phyloP scores from a whole-genome alignment of 2,113 vertebrate species.

The Eonycteris spelaea region DNA sequence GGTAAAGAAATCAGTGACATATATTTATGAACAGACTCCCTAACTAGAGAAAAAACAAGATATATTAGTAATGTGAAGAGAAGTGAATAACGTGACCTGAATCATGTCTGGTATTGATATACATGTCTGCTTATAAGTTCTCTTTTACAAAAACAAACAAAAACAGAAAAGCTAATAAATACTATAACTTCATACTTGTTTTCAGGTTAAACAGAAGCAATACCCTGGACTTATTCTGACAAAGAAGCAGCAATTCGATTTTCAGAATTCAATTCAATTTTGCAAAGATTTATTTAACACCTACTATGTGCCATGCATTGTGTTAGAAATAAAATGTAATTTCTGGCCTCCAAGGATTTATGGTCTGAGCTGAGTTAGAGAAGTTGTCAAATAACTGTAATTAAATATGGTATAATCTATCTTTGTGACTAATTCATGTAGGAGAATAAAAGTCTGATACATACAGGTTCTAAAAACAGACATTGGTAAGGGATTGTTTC shows the following conservation, averaged over 20 bases:
- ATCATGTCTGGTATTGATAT: neutral
- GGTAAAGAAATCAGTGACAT: neutral
- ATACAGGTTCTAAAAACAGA: neutral
- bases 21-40: neutral
- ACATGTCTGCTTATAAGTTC: neutral
- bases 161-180: neutral
- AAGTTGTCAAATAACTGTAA: neutral
- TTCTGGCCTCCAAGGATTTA: neutral
- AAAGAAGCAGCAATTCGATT: neutral
- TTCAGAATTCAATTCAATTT: neutral
- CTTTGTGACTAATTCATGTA: neutral
- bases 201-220: neutral
- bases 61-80: neutral
- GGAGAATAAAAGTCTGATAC: neutral
- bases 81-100: neutral
- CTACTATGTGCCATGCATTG: neutral
- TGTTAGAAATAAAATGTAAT: neutral
- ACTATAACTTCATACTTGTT: neutral
- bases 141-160: neutral
- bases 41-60: neutral
- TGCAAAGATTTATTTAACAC: neutral
- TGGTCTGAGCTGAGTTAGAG: neutral
- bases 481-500: neutral
- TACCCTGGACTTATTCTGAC: neutral
- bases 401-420: neutral